phyloP scores from a whole-genome alignment of 2,888 invertebrate genomes.

The Diaperis boleti region DNA sequence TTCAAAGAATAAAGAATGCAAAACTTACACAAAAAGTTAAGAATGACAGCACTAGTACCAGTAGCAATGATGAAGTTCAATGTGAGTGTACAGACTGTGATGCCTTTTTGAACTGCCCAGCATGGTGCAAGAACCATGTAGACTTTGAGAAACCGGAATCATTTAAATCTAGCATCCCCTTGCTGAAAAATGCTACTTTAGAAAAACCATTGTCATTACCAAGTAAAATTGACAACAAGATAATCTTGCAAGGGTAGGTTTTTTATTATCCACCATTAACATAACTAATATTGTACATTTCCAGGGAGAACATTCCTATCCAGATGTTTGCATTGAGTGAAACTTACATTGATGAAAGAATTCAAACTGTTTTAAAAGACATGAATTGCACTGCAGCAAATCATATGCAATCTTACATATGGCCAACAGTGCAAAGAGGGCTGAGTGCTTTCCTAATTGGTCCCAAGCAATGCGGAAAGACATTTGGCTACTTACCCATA shows the following conservation, averaged over 20 bases:
- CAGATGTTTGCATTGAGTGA: slow-evolving; percentile 6
- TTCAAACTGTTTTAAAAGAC: not conserved
- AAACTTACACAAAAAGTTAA: too few relatives aligned
- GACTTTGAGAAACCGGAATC: not conserved
- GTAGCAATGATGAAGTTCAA: not conserved
- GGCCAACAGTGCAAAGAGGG: slow-evolving; percentile 20
- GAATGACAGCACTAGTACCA: not conserved
- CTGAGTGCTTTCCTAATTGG: slow-evolving; percentile 8
- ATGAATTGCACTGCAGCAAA: not conserved
- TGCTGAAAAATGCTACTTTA: not conserved
- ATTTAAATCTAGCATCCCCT: not conserved
- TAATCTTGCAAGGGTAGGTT: slow-evolving; percentile 11
- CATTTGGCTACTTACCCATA: slow-evolving; percentile 17
- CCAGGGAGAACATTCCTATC: slow-evolving; percentile 5
- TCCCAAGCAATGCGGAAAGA: slow-evolving; percentile 3
- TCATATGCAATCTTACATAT: slow-evolving; percentile 13
- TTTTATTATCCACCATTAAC: not conserved
- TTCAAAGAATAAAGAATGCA: not conserved
- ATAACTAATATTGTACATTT: slow-evolving; percentile 7
- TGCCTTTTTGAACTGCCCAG: not conserved
- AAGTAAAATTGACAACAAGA: not conserved
- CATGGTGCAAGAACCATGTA: slow-evolving; percentile 1
- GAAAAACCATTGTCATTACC: not conserved
- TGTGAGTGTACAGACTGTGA: slow-evolving; percentile 10
- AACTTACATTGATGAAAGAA: slow-evolving; percentile 3